Base-by-base conservation (phyloP, 2,888 invertebrate species). In the Drosophila ezoana region DNA sequence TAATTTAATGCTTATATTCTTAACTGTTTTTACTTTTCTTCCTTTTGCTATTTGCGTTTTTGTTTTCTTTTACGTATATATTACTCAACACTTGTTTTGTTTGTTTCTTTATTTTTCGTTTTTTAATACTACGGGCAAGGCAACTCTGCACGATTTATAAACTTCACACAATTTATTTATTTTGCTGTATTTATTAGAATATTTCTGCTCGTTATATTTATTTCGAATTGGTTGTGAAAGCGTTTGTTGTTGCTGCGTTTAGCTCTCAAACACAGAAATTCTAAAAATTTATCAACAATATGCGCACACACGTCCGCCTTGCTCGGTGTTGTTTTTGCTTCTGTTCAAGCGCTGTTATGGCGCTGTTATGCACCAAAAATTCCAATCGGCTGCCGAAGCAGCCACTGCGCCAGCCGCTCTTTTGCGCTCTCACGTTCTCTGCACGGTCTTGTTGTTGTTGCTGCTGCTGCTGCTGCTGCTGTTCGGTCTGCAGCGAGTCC, bases 271-370 rank as follows among this genome's bases (percentile, higher is more conserved):
- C 59, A 78, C 73, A 73, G 76, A 79, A 73, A 65, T 83, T 80
- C 60, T 67, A 57, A 49, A 76, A 49, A 61, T 63, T 18, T 72
- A 51, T 77, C 51, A 77, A 69, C 60, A 73, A 52, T 62, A 73
- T 76, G 77, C 78, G 78, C 72, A 60, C 75, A 73, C 76, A 76
- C 76, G 76, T 76, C 76, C 76, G 76, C 73, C 76, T 69, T 73
- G 78, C 76, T 76, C 76, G 76, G 64, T 73, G 69, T 76, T 76
- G 76, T 69, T 76, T 76, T 76, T 76, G 77, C 77, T 77, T 76
- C 76, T 76, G 75, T 61, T 72, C 72, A 63, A 10, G 47, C n/a
- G 49, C 75, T 75, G 77, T 75, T 75, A 75, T 52, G 68, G 44
- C 67, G 63, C 75, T 75, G 75, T 75, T 76, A 75, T 72, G 75